A percentile compares a stretch with the other conserved stretches of the same genome.
Conservation (phyloP, 2,888 invertebrate genomes). For the Augochlorella aurata region DNA sequence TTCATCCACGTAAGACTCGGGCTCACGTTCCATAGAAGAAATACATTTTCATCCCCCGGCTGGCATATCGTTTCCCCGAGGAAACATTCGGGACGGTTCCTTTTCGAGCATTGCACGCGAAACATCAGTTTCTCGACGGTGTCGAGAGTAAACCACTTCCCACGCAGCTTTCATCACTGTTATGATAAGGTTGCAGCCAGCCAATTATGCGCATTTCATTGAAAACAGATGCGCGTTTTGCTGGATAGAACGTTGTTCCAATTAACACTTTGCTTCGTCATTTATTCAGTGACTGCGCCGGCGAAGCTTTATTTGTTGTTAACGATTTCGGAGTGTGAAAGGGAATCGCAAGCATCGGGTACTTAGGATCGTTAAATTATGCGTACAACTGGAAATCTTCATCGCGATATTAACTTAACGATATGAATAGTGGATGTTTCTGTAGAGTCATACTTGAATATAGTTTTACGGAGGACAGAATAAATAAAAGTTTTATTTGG, state of each 20-base stretch:
- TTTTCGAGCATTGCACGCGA: conserved; percentile 17
- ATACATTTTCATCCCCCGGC: conserved; percentile 17
- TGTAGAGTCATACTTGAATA: too few relatives aligned
- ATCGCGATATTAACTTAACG: too few relatives aligned
- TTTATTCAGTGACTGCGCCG: neutral
- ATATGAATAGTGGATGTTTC: too few relatives aligned
- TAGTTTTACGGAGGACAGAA: too few relatives aligned
- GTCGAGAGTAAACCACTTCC: conserved; percentile 1
- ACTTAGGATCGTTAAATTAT: too few relatives aligned
- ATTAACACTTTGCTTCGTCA: neutral
- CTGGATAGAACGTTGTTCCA: neutral
- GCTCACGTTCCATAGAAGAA: conserved; percentile 10
- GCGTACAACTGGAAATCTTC: too few relatives aligned
- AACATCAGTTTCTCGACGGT: neutral
- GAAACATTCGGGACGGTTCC: conserved; percentile 38
- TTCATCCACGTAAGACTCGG: conserved; percentile 14
- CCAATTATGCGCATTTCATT: neutral
- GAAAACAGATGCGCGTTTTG: neutral
- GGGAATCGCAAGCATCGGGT: too few relatives aligned
- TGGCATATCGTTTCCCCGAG: conserved; percentile 15
- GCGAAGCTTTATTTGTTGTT: too few relatives aligned
- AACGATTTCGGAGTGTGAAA: too few relatives aligned
- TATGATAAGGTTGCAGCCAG: neutral
- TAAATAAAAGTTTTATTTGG: too few relatives aligned
- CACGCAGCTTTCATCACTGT: neutral